Evolutionary conservation across 2,888 invertebrate genomes (phyloP), one percentile per base, ranked within the genome.

Genomic region (Antheraea assamensis): DNA sequence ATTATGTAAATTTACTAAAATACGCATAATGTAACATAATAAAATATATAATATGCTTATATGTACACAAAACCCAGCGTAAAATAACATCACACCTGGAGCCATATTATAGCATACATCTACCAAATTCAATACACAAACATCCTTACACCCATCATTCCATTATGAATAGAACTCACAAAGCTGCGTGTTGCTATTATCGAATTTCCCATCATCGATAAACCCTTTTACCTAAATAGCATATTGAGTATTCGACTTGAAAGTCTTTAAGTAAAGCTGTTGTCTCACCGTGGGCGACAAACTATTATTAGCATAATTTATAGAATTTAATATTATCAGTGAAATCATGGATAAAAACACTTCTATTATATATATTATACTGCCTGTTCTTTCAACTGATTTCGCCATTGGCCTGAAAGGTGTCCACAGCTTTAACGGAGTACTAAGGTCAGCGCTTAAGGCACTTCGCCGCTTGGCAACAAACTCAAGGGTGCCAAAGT

Each of bases 171-270:
- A 87, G 78, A 84, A 78, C 83, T 83, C 82, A 81, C 82, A 84
- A 82, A 82, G 80, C 81, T 80, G 78, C 81, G 82, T 84, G 85
- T 85, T 85, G 82, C 85, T 80, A 85, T 87, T 88, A 91, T 90
- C 89, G 83, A 84, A 84, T 83, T 85, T 85, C 85, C 86, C 81
- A 87, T 88, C 87, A 82, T 80, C 87, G 88, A 89, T 92, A 90
- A 91, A 90, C 91, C 91, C 91, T 91, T 92, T 90, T 86, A 89
- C 87, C 87, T 88, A 90, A 91, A 91, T 87, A 87, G 87, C 89
- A 76, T 85, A 90, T 88, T 88, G 88, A 85, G 85, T 87, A 88
- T 88, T 88, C 88, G 88, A 86, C 82, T 82, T 81, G 73, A 73
- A 73, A 73, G 73, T 73, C 73, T 68, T 58, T 73, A 58, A 55